Evolutionary conservation across 2,113 vertebrate species (phyloP), one percentile per base, ranked within the genome.

Genomic region (Poecile atricapillus): DNA sequence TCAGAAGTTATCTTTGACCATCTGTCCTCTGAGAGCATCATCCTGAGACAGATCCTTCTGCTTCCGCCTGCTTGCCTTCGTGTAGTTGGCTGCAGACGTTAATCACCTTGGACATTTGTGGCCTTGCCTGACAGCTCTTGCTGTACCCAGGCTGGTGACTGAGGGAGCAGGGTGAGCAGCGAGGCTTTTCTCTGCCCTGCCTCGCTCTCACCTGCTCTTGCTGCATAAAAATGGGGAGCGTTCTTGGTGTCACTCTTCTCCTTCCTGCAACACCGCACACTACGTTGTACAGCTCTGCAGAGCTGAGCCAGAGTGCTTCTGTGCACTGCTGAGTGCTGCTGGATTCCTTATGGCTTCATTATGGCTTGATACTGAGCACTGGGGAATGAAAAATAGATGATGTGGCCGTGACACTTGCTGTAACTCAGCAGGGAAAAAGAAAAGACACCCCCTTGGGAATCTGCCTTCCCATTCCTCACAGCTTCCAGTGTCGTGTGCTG

Each of bases 121-220:
- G 55, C 70, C 76, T 74, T 85, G 63, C 52, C 43, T 93, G 59
- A 13, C 70, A 62, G 37, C n/a, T 82, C 23, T 56, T 0, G 0
- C 53, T 82, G 39, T 35, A 31, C 73, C 33, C 47, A 28, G 37
- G 53, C 49, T 2, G 2, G 15, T 41, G 80, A 35, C 58, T 69
- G 83, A 89, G 37, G 43, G 59, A 78, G 33, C 44, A 43, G 78
- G 18, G 55, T 43, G 63, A 83, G 41, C n/a, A 83, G 16, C 6
- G 39, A 56, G 47, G 62, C 30, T 67, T 50, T 89, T 27, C 37
- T 87, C 30, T 91, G 46, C 9, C 3, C 3, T 65, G 53, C 31
- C 14, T 86, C 0, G 0, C 63, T 67, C 43, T 89, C 4, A 0
- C 31, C 83, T 76, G 55, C 58, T 41, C 13, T 31, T 0, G 0